Percentiles rank a stretch among this genome's conserved stretches.
These are phyloP conservation scores for Rhynchotus rufescens DNA, from an alignment of 2,797 vertebrate species.

Conservation along the genomic window DNA sequence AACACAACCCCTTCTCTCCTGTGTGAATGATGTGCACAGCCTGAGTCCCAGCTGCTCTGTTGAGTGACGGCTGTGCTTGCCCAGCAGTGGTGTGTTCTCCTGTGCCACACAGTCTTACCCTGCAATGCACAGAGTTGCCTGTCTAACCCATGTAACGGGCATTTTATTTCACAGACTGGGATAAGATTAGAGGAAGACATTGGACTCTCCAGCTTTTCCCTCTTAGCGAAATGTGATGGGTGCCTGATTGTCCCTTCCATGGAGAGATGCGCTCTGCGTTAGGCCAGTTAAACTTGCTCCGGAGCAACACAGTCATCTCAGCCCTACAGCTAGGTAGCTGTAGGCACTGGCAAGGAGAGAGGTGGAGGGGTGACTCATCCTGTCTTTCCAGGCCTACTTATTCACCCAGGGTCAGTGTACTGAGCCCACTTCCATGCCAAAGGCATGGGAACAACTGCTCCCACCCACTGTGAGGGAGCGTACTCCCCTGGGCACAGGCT, in stretches of 20 bases:
- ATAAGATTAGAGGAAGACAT: background rate
- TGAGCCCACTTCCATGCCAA: background rate
- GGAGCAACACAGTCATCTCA: background rate
- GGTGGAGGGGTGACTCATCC: background rate
- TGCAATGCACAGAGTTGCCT: background rate
- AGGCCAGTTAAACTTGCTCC: background rate
- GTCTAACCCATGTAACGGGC: accelerated
- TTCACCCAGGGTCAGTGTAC: background rate
- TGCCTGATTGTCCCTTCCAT: background rate
- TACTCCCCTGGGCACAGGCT: background rate
- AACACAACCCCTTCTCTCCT: background rate
- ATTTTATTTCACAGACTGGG: background rate
- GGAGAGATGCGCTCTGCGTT: background rate
- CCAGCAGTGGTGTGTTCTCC: accelerated
- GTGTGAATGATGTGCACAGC: background rate
- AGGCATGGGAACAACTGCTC: background rate
- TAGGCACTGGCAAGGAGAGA: background rate
- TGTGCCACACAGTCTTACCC: background rate
- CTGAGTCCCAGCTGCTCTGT: too few relatives aligned
- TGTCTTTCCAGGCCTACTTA: background rate
- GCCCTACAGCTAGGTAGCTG: background rate
- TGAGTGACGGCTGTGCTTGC: background rate
- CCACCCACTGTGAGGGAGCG: accelerated
- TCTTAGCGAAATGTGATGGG: background rate
- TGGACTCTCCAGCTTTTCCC: background rate